Evolutionary conservation across 2,888 invertebrate genomes (phyloP), one percentile per base, ranked within the genome.

Genomic region (Parascotia fuliginaria): DNA sequence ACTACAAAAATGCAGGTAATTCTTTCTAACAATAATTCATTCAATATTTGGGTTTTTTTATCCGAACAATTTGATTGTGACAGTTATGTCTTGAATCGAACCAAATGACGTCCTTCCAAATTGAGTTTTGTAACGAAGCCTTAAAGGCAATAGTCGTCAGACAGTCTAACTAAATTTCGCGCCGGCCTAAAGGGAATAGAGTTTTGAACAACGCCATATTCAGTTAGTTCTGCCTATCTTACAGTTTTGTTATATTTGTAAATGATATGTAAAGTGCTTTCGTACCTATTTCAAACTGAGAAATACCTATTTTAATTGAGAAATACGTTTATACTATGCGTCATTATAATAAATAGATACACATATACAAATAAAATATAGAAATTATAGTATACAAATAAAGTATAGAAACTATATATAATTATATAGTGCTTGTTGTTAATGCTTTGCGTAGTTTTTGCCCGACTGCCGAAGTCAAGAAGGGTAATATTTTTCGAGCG

Each of bases 1-100:
- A 92, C 76, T 88, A 83, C 76, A 83, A 79, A 66, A 79, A 62
- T 60, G 75, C 90, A 77, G 92, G 92, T 91, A 82, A 24, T 24
- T 7, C 1, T 24, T 24, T 7, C 33, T 43, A 46, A 56, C 27
- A 19, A 51, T 48, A 31, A 33, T 47, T 31, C 36, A 40, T 40
- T 62, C 53, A 43, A 60, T 53, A 33, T 52, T 59, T 15, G 42
- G 56, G 62, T 56, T 58, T 62, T 64, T 61, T 42, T 43, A 59
- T 60, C 41, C 27, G 33, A 53, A 45, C 65, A 67, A 79, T 74
- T 75, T 70, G 65, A 77, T 78, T 77, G 65, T 54, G 56, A 60
- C 66, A 60, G 70, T 70, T 73, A 69, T 67, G 67, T 69, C 66
- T 64, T 70, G 75, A 65, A 75, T 75, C 64, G 67, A 68, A 63